Evolutionary conservation across 2,888 invertebrate genomes (phyloP).

Genomic region (Lampropteryx suffumata): DNA sequence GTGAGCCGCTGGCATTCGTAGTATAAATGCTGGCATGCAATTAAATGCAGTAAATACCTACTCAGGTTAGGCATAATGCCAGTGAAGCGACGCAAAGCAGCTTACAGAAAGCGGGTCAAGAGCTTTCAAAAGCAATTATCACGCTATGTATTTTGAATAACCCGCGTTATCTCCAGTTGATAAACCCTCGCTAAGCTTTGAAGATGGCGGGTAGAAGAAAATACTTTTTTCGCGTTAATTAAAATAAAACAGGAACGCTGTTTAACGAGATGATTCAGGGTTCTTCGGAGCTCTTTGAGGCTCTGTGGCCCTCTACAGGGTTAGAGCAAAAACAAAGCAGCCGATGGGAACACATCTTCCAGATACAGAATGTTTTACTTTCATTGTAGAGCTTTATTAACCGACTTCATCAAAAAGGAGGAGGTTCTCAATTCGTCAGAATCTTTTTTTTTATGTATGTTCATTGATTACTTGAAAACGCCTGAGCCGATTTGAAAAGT

Average conservation of each 20-base stretch:
- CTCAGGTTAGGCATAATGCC: too few species aligned
- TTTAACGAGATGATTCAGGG: constrained; percentile 1
- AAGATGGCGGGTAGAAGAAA: constrained; percentile 2
- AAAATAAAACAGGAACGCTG: constrained; percentile 3
- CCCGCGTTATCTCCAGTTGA: constrained; percentile 2
- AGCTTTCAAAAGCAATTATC: constrained; percentile 7
- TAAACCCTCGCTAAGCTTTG: constrained; percentile 1
- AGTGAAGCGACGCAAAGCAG: neutral
- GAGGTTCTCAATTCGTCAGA: too few species aligned
- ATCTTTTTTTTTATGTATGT: too few species aligned
- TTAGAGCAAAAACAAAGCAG: too few species aligned
- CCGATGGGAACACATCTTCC: too few species aligned
- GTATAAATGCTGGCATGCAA: neutral
- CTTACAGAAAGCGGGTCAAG: neutral
- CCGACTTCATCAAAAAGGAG: too few species aligned
- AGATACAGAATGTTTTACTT: too few species aligned
- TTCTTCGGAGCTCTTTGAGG: neutral
- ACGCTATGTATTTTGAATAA: constrained; percentile 8
- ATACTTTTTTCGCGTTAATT: constrained; percentile 2
- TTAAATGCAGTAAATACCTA: neutral
- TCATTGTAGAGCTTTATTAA: too few species aligned
- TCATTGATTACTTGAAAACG: too few species aligned
- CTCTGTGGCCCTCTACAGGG: too few species aligned
- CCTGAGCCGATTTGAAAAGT: too few species aligned
- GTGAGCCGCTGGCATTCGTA: neutral